Evolutionary conservation across 2,113 vertebrate genomes (phyloP).

Genomic region (Ochotona princeps): DNA sequence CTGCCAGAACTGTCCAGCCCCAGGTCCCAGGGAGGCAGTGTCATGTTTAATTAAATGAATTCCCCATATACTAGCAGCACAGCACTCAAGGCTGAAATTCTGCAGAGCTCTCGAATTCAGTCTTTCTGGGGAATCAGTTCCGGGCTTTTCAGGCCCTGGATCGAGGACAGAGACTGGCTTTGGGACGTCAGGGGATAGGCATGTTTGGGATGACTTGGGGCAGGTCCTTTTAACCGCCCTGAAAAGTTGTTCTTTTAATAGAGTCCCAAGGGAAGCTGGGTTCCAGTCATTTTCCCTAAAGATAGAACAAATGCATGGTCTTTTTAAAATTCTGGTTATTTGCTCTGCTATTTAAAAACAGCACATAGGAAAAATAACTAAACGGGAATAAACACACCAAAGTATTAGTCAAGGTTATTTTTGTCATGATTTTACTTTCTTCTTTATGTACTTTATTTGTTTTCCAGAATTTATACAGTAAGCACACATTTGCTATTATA

Average conservation of each 20-base stretch:
- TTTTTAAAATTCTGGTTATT: constrained; percentile 3
- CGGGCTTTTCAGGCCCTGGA: constrained; percentile 41
- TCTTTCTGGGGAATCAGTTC: constrained; percentile 18
- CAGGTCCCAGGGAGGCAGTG: not conserved
- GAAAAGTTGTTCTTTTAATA: not conserved
- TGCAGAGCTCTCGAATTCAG: constrained; percentile 37
- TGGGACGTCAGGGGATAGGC: not conserved
- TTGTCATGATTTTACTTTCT: constrained; percentile 7
- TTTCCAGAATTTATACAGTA: constrained; percentile 20
- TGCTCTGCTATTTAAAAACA: not conserved
- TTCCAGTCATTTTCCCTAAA: not conserved
- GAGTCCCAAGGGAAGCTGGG: not conserved
- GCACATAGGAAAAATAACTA: not conserved
- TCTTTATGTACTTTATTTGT: not conserved
- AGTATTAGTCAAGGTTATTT: not conserved
- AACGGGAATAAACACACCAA: constrained; percentile 11
- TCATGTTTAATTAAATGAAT: not conserved
- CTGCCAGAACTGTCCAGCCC: not conserved
- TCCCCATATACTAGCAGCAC: not conserved
- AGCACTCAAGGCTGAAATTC: not conserved
- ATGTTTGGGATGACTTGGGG: not conserved
- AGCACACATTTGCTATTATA: not conserved
- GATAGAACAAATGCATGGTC: not conserved
- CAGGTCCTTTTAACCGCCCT: not conserved
- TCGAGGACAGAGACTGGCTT: constrained; percentile 21